Evolutionary conservation across 2,888 invertebrate species (phyloP).

Genomic region (Aspidiotus destructor): DNA sequence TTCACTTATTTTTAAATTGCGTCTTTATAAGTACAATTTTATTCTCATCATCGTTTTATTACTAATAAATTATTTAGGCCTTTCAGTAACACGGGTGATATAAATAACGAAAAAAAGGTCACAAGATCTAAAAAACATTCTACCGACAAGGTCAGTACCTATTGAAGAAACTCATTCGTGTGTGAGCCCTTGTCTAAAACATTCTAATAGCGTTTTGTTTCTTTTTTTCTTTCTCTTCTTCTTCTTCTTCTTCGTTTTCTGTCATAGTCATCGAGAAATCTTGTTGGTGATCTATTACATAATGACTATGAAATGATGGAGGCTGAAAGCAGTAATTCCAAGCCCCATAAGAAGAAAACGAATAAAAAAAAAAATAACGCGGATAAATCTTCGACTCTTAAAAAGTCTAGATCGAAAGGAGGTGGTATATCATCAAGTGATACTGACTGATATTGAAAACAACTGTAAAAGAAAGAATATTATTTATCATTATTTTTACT

Average conservation of each 20-base stretch:
- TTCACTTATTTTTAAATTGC: background rate
- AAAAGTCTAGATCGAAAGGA: slow-evolving; percentile 35
- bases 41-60: no score
- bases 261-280: background rate
- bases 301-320: slow-evolving; percentile 15
- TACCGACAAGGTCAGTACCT: slow-evolving; percentile 3
- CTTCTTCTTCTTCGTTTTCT: no score
- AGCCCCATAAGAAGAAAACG: slow-evolving; percentile 27
- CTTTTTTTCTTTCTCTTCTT: no score
- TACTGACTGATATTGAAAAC: no score
- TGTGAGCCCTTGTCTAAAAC: no score
- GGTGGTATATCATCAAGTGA: background rate
- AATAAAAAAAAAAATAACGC: slow-evolving; percentile 31
- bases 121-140: slow-evolving; percentile 30
- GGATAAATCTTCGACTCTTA: slow-evolving; percentile 35
- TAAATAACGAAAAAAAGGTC: slow-evolving; percentile 29
- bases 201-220: no score
- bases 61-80: background rate
- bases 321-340: background rate
- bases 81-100: slow-evolving; percentile 1
- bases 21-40: background rate
- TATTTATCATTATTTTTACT: background rate
- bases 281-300: slow-evolving; percentile 10
- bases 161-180: background rate
- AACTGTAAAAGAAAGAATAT: no score